Base-by-base conservation (phyloP, 2,113 vertebrate species). In the Pseudorectes ferrugineus region DNA sequence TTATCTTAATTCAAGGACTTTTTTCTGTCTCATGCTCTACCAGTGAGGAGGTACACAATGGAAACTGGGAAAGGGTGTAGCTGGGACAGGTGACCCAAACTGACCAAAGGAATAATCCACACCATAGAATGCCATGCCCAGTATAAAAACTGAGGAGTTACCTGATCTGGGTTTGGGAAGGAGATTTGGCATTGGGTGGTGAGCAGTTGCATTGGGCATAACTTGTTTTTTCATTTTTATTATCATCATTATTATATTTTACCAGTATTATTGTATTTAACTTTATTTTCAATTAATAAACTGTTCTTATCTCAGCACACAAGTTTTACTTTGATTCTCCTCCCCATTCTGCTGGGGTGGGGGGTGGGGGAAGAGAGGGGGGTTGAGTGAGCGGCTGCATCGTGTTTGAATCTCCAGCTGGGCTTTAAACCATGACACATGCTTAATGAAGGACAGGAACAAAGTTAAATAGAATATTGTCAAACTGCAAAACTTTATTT, bases 331-430 rank as follows among this genome's bases (percentile, higher is more conserved):
- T 84, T 45, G 14, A 38, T 38, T 73, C 28, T 14, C 33, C 12
- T 45, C 21, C 19, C 49, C 14, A 4, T n/a, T 84, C 49, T 10
- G 6, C 29, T 40, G 23, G 33, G 52, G 18, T 2, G 2, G 10
- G 9, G 11, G 4, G 1, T 55, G 48, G 40, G 23, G 38, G 19
- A 12, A 46, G 49, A 40, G n/a, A 63, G 14, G 9, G 3, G 3
- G 9, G 2, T 12, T 28, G n/a, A 24, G 40, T 23, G 48, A 63
- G 18, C 28, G 40, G 11, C 68, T 73, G 28, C 0, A 0, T 38
- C 12, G 24, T 48, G 42, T 20, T 29, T 57, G n/a, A 25, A 38
- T 42, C 48, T 57, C 20, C 42, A 57, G 20, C 10, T 74, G 35
- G 29, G 6, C n/a, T 57, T 20, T 57, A 57, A 66, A 35, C 25